These are phyloP conservation scores for Sycophila sp. DNA, from an alignment of 1,140 invertebrate species.

Conservation along the genomic window DNA sequence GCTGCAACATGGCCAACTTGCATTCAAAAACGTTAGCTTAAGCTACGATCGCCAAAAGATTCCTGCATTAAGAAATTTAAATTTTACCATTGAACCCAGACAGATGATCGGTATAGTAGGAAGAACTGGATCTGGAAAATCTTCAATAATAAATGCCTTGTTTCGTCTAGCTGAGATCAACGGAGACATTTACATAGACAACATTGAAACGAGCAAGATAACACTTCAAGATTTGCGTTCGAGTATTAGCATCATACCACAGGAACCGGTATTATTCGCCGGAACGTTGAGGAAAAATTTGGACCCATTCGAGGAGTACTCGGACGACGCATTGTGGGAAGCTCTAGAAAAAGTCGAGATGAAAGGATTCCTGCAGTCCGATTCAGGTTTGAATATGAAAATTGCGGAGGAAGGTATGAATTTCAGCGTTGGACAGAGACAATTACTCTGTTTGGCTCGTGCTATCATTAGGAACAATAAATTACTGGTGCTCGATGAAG, in stretches of 20 bases:
- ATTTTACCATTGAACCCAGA: conserved; percentile 56
- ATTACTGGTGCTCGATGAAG: conserved; percentile 78
- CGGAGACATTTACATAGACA: conserved; percentile 78
- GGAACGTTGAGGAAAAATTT: conserved; percentile 83
- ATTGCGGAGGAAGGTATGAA: conserved; percentile 82
- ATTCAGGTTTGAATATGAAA: conserved; percentile 74
- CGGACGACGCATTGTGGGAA: conserved; percentile 78
- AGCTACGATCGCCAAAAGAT: conserved; percentile 62
- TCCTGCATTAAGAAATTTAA: conserved; percentile 50
- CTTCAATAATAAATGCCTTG: conserved; percentile 76
- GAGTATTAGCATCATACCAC: conserved; percentile 88
- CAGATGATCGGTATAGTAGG: conserved; percentile 77
- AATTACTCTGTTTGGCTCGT: conserved; percentile 81
- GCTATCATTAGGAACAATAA: conserved; percentile 83
- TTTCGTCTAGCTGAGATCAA: conserved; percentile 78
- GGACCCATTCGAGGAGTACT: conserved; percentile 82
- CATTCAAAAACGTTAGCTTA: conserved; percentile 73
- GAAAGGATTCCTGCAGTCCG: conserved; percentile 69
- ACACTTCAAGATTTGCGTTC: conserved; percentile 77
- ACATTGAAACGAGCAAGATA: conserved; percentile 69
- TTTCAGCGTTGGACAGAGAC: conserved; percentile 85
- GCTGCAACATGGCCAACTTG: conserved; percentile 76
- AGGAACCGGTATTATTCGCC: conserved; percentile 86
- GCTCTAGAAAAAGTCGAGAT: conserved; percentile 75
- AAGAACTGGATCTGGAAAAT: conserved; percentile 86